These are phyloP conservation scores for Pedicia rivosa DNA, from an alignment of 2,888 invertebrate species.

Conservation along the genomic window DNA sequence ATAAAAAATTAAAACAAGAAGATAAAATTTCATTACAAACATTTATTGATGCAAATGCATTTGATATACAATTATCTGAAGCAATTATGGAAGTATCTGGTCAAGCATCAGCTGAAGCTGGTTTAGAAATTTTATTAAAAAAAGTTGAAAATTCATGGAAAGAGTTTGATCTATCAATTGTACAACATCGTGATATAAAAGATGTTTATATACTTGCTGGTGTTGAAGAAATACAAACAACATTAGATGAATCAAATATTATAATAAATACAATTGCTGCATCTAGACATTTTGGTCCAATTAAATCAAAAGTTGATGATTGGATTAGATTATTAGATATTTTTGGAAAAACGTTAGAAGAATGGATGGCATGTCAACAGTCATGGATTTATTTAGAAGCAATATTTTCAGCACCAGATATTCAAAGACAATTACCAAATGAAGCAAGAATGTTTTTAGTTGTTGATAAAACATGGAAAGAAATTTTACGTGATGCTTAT, in stretches of 20 bases:
- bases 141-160: conserved; percentile 80
- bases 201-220: conserved; percentile 74
- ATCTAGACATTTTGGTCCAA: conserved; percentile 72
- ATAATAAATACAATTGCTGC: conserved; percentile 75
- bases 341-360: conserved; percentile 71
- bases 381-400: conserved; percentile 93
- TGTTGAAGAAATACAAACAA: conserved; percentile 66
- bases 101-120: conserved; percentile 77
- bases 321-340: conserved; percentile 62
- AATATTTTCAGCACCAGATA: conserved; percentile 88
- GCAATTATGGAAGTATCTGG: conserved; percentile 59
- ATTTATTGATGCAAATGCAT: conserved; percentile 57
- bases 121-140: conserved; percentile 61
- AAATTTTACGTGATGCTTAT: conserved; percentile 65
- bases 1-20: conserved; percentile 56
- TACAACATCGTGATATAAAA: conserved; percentile 64
- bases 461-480: conserved; percentile 84
- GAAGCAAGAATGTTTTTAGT: conserved; percentile 74
- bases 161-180: conserved; percentile 55
- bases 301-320: conserved; percentile 65
- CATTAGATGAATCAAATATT: conserved; percentile 74
- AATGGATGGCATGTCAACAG: conserved; percentile 76
- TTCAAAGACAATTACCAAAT: conserved; percentile 79
- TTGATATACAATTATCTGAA: conserved; percentile 42
- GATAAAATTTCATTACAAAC: conserved; percentile 46